These are phyloP conservation scores for Drosophila kurseongensis DNA, from an alignment of 1,140 invertebrate species.

Conservation along the genomic window DNA sequence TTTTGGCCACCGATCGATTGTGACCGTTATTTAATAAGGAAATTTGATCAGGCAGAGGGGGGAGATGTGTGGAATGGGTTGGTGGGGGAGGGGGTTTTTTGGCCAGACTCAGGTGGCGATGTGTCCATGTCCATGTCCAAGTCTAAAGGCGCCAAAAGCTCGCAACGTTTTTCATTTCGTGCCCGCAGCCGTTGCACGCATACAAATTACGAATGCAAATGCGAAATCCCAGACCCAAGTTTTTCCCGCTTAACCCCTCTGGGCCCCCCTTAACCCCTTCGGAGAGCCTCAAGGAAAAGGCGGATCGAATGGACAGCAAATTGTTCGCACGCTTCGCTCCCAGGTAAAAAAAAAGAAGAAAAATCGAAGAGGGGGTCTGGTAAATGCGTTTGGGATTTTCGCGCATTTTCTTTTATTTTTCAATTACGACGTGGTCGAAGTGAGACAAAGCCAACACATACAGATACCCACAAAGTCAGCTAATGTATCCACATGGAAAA, in stretches of 20 bases:
- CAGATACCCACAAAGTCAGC: not conserved
- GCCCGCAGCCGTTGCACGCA: constrained; percentile 61
- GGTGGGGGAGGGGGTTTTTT: not conserved
- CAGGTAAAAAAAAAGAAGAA: constrained; percentile 19
- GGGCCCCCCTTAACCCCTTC: not conserved
- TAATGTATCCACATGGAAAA: not conserved
- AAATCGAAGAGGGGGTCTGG: constrained; percentile 5
- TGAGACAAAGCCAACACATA: constrained; percentile 23
- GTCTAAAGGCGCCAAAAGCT: constrained; percentile 72
- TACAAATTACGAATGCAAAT: constrained; percentile 70
- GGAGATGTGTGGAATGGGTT: not conserved
- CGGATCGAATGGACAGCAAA: constrained; percentile 65
- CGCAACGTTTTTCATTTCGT: constrained; percentile 54
- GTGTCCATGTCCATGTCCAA: constrained; percentile 31
- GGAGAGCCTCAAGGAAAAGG: constrained; percentile 41
- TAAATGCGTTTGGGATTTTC: constrained; percentile 71
- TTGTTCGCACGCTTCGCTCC: constrained; percentile 76
- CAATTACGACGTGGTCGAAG: constrained; percentile 63
- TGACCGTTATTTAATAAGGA: constrained; percentile 81
- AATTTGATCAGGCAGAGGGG: constrained; percentile 35
- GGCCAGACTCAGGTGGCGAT: constrained; percentile 29
- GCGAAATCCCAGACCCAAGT: constrained; percentile 39
- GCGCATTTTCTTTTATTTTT: constrained; percentile 80
- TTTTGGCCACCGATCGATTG: constrained; percentile 54
- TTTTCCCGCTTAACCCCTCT: constrained; percentile 1